Evolutionary conservation across 2,797 vertebrate species (phyloP), one percentile per base, ranked within the genome.

Genomic region (Stomatorhinus walkeri): DNA sequence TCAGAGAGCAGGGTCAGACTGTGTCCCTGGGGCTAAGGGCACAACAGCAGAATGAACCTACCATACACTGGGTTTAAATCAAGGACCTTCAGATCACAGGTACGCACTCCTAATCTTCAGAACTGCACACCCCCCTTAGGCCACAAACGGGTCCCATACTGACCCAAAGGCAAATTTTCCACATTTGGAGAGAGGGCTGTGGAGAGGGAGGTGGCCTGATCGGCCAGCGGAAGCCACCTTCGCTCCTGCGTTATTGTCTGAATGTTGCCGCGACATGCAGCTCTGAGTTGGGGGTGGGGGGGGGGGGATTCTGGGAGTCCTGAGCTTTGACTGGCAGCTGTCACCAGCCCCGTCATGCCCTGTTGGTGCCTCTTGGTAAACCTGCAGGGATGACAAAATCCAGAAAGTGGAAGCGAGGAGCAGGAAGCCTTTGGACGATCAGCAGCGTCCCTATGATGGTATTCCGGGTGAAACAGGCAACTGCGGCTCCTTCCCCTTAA

Each of bases 171-270:
- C 76, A 81, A 81, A 22, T 81, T 81, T 19, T 81, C 76, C 40
- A 46, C 16, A 43, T 46, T 81, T 84, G 46, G 43, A 51, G 81
- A 51, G 81, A 83, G 40, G 76, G 4, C 8, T 12, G 43, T 22
- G 43, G 76, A 19, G 36, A 84, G 91, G 94, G 91, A 92, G 91
- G 91, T 91, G 92, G 93, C 93, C 93, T 95, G 94, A 94, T 95
- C 92, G 93, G 93, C 94, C 89, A 88, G 92, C 94, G 7, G n/a
- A 81, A 48, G 92, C 93, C 90, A 92, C 84, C 92, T 95, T 94
- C 95, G 95, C 97, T 98, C 98, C 98, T 99, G 98, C 97, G 97
- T 97, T 98, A 99, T 98, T 99, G 98, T 98, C 97, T 97, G 91
- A 96, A 96, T 97, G 96, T 43, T 94, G 92, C 96, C 96, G 96